Evolutionary conservation across 1,140 invertebrate species (phyloP).

Genomic region (Sinonovacula constricta): DNA sequence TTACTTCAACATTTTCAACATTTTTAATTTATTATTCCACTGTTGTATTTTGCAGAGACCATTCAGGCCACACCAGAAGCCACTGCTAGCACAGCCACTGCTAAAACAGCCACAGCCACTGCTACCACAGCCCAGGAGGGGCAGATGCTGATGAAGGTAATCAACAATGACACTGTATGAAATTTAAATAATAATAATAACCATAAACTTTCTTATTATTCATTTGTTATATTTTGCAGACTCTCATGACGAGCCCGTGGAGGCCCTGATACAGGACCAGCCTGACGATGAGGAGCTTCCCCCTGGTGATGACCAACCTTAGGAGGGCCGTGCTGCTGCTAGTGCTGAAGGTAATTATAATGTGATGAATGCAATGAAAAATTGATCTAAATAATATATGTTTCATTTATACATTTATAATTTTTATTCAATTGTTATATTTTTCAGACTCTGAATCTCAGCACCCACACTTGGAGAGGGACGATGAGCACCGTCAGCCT

Average conservation of each 20-base stretch:
- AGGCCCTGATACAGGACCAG: slow-evolving; percentile 34
- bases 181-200: slow-evolving; percentile 27
- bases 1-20: too few species aligned
- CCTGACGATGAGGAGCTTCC: slow-evolving; percentile 25
- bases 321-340: slow-evolving; percentile 25
- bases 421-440: too few species aligned
- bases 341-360: slow-evolving; percentile 20
- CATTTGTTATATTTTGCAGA: slow-evolving; percentile 21
- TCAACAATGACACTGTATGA: slow-evolving; percentile 23
- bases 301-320: slow-evolving; percentile 16
- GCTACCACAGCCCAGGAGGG: slow-evolving; percentile 24
- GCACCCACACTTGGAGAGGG: too few species aligned
- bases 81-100: slow-evolving; percentile 25
- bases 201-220: slow-evolving; percentile 11
- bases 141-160: slow-evolving; percentile 34
- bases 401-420: slow-evolving; percentile 36
- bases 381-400: slow-evolving; percentile 43
- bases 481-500: too few species aligned
- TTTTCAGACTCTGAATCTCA: too few species aligned
- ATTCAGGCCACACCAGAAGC: slow-evolving; percentile 8
- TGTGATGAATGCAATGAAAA: slow-evolving; percentile 30
- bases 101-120: slow-evolving; percentile 17
- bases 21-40: too few species aligned
- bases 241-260: slow-evolving; percentile 19
- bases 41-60: slow-evolving; percentile 25